Percentiles rank a stretch among this genome's conserved stretches.
phyloP scores from a whole-genome alignment of 1,140 invertebrate species.

The Ostrea edulis region DNA sequence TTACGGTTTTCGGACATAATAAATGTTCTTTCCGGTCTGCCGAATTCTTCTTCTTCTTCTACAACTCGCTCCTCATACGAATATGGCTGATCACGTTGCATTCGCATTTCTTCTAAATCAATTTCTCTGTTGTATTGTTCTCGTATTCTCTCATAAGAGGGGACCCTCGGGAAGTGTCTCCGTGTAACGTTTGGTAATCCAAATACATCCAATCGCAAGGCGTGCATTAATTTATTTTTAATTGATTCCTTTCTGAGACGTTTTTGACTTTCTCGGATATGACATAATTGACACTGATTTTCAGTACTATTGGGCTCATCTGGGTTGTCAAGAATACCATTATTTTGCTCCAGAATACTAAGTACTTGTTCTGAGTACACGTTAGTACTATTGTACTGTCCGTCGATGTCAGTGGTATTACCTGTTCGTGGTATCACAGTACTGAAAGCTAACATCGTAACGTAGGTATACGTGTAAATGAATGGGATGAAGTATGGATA shows the following conservation, averaged over 20 bases:
- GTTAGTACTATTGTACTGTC: not conserved
- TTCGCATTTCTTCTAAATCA: slow-evolving; percentile 43
- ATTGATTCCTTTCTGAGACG: slow-evolving; percentile 50
- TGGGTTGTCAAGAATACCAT: not conserved
- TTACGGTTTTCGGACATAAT: slow-evolving; percentile 30
- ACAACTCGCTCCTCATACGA: not conserved
- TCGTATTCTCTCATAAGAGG: slow-evolving; percentile 49
- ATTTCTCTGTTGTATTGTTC: slow-evolving; percentile 43
- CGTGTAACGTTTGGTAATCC: slow-evolving; percentile 51
- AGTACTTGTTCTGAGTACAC: not conserved
- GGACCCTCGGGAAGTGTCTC: slow-evolving; percentile 49
- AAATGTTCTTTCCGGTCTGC: slow-evolving; percentile 50
- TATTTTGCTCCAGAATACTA: not conserved
- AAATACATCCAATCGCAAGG: slow-evolving; percentile 50
- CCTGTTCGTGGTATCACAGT: not conserved
- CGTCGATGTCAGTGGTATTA: not conserved
- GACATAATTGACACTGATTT: slow-evolving; percentile 42
- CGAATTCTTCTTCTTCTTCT: slow-evolving; percentile 55
- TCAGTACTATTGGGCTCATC: not conserved
- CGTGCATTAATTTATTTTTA: slow-evolving; percentile 53
- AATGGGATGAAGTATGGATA: not conserved
- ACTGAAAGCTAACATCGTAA: not conserved
- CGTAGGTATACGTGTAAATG: not conserved
- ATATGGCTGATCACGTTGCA: slow-evolving; percentile 45
- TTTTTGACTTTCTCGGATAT: slow-evolving; percentile 50